Conservation (phyloP, 2,888 invertebrate genomes). For the Polydrusus tereticollis region DNA sequence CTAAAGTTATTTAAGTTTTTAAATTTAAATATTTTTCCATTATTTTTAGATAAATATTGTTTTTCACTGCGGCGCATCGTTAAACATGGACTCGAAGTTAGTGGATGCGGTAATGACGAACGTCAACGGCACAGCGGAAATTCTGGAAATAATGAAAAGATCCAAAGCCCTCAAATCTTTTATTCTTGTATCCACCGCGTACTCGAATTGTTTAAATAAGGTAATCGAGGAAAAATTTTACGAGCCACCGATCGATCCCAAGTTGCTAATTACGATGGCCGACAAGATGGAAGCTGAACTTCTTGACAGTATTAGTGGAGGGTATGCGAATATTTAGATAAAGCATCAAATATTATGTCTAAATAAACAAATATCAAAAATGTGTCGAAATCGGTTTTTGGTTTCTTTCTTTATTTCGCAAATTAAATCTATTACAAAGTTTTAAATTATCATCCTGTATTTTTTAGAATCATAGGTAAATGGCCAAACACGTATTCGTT, state of each 20-base stretch:
- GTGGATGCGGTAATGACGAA: constrained; percentile 56
- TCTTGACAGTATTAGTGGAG: constrained; percentile 50
- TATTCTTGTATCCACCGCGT: constrained; percentile 64
- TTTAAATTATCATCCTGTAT: neutral
- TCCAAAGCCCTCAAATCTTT: constrained; percentile 56
- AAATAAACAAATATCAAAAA: too few relatives aligned
- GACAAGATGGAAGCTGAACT: constrained; percentile 52
- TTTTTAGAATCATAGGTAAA: constrained; percentile 61
- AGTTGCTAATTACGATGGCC: constrained; percentile 62
- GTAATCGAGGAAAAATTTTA: constrained; percentile 67
- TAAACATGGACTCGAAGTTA: constrained; percentile 57
- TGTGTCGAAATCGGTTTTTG: too few relatives aligned
- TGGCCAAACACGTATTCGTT: constrained; percentile 78
- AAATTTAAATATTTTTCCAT: neutral
- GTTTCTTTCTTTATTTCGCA: too few relatives aligned
- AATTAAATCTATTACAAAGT: neutral
- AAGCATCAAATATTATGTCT: neutral
- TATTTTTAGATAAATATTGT: constrained; percentile 55
- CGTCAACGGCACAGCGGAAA: constrained; percentile 55
- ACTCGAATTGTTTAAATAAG: constrained; percentile 60
- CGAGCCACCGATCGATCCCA: constrained; percentile 63
- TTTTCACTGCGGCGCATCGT: constrained; percentile 58
- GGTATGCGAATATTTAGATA: constrained; percentile 43
- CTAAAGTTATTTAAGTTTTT: too few relatives aligned
- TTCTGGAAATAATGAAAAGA: constrained; percentile 52